Evolutionary conservation across 2,113 vertebrate genomes (phyloP).

Genomic region (Sinocyclocheilus maitianheensis): DNA sequence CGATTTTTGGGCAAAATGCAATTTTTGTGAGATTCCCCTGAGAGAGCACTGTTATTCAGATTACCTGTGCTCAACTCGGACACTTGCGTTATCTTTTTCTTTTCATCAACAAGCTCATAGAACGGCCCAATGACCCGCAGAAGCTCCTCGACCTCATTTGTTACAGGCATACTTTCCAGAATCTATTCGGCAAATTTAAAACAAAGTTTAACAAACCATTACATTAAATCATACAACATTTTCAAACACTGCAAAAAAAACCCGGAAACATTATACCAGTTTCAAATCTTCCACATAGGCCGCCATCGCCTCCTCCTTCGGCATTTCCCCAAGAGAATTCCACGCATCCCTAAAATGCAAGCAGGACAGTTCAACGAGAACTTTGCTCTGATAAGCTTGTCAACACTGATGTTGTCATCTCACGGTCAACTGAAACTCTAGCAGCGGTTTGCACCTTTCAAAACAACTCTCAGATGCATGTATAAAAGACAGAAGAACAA

Average conservation of each 20-base stretch:
- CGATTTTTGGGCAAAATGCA: too few species aligned
- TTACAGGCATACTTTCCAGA: conserved; percentile 96
- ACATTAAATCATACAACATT: background rate
- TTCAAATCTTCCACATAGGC: conserved; percentile 98
- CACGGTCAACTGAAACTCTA: background rate
- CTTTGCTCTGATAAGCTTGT: background rate
- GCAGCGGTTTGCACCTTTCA: conserved; percentile 5
- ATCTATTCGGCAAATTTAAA: conserved; percentile 76
- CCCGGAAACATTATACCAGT: conserved; percentile 76
- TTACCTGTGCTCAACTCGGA: conserved; percentile 77
- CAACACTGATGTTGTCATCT: background rate
- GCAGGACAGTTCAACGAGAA: background rate
- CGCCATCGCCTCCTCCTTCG: conserved; percentile 93
- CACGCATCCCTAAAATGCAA: conserved; percentile 87
- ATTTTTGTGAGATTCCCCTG: background rate
- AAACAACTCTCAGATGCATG: background rate
- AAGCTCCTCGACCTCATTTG: conserved; percentile 93
- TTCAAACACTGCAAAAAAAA: background rate
- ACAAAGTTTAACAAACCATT: background rate
- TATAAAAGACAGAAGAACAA: background rate
- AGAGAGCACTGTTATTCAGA: background rate
- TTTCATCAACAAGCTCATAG: conserved; percentile 96
- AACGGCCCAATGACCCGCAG: conserved; percentile 92
- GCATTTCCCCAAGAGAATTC: conserved; percentile 91
- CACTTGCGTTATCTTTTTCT: conserved; percentile 83